Evolutionary conservation across 2,113 vertebrate species (phyloP), one percentile per base, ranked within the genome.

Genomic region (Tichodroma muraria): DNA sequence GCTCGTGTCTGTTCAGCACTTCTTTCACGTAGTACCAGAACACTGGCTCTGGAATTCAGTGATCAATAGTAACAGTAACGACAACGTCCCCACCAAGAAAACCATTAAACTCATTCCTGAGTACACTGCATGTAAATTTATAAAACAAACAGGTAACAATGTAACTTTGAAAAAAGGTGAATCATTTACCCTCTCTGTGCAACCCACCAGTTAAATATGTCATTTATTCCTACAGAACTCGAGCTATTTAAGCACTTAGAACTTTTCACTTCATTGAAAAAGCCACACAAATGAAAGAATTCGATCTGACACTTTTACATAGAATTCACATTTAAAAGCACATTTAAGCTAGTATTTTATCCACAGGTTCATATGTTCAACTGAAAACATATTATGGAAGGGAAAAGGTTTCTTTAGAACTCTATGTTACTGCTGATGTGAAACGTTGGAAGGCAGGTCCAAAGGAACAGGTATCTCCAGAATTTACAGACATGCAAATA

Each of bases 11-110:
- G 97, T 98, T 99, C 90, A 99, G 98, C 60, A 99, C 98, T 86
- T 99, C 99, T 90, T 99, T 99, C 96, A 99, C 99, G 1, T 99
- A 99, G 87, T 98, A 98, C 99, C 99, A 99, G 97, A 99, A 99
- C 23, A 98, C 99, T 14, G 99, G 97, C 92, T 99, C 99, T 99
- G 97, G 6, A 88, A 75, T n/a, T 23, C 11, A 40, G 11, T 28
- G 4, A 30, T 28, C n/a, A n/a, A n/a, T n/a, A n/a, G n/a, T 5
- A 15, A 24, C 1, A 11, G 16, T 9, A 12, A 30, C 9, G 11
- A 30, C 38, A 54, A 35, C 24, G 16, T 28, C 31, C 1, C 2
- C 35, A 38, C 13, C 15, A 22, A 66, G 73, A 53, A 75, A 16
- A 82, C 30, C 4, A 6, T 23, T 38, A 42, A n/a, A 23, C 6